Evolutionary conservation across 1,140 invertebrate species (phyloP).

Genomic region (Cyclargus thomasi): DNA sequence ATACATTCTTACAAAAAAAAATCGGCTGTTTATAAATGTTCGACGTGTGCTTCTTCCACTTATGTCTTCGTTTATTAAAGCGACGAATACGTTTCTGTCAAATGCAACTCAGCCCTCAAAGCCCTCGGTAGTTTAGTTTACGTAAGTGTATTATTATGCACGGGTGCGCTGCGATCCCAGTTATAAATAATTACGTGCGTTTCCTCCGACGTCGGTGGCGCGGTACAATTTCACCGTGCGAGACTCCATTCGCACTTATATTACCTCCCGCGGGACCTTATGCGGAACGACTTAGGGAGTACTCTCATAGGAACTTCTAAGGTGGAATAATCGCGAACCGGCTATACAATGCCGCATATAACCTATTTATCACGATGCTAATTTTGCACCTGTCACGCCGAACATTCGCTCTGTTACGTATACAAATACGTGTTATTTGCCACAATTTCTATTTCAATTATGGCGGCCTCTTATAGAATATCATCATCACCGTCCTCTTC

Average conservation of each 20-base stretch:
- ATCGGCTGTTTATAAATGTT: no score
- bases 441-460: not conserved
- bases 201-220: not conserved
- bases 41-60: no score
- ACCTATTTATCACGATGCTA: constrained; percentile 1
- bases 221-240: not conserved
- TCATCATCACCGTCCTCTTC: no score
- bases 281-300: no score
- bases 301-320: no score
- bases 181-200: constrained; percentile 1
- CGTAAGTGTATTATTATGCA: constrained; percentile 3
- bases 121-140: not conserved
- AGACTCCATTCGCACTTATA: no score
- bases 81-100: no score
- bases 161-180: not conserved
- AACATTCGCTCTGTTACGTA: not conserved
- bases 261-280: no score
- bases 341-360: not conserved
- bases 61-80: no score
- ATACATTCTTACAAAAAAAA: no score
- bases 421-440: constrained; percentile 3
- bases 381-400: not conserved
- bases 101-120: not conserved
- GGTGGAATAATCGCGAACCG: no score
- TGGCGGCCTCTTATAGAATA: not conserved